phyloP scores from a whole-genome alignment of 2,888 invertebrate genomes.

The Cyclophora albipunctata region DNA sequence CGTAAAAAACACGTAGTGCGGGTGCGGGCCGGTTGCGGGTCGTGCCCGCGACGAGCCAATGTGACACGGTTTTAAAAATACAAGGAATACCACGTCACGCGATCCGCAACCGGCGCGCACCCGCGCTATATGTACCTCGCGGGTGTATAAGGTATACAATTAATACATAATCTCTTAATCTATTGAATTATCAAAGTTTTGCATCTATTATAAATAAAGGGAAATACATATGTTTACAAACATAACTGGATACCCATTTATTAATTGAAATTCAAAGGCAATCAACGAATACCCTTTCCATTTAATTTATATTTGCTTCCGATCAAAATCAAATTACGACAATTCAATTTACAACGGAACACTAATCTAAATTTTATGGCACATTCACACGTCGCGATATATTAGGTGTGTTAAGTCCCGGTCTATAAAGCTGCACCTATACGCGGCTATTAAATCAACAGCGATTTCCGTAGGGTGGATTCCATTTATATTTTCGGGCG shows the following conservation, averaged over 20 bases:
- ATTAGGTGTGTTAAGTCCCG: conserved; percentile 1
- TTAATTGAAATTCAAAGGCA: conserved; percentile 8
- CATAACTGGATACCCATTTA: background rate
- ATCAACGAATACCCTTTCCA: conserved; percentile 6
- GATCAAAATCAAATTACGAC: conserved; percentile 13
- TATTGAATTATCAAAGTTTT: too few relatives aligned
- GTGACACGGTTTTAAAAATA: too few relatives aligned
- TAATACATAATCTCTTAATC: too few relatives aligned
- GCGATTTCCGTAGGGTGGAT: conserved; percentile 38
- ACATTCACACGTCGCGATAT: background rate
- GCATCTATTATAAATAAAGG: conserved; percentile 23
- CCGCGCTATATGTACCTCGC: too few relatives aligned
- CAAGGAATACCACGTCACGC: too few relatives aligned
- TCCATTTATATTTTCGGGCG: conserved; percentile 72
- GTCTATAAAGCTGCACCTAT: conserved; percentile 12
- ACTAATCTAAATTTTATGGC: conserved; percentile 4
- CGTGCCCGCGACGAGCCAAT: too few relatives aligned
- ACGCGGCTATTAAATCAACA: conserved; percentile 36
- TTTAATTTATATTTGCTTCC: conserved; percentile 9
- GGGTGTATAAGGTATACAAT: too few relatives aligned
- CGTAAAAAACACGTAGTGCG: too few relatives aligned
- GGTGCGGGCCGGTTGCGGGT: too few relatives aligned
- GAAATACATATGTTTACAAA: conserved; percentile 12
- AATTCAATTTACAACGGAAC: conserved; percentile 4
- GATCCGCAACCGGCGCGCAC: too few relatives aligned